phyloP scores from a whole-genome alignment of 2,888 invertebrate species.

The Trichopria drosophilae region DNA sequence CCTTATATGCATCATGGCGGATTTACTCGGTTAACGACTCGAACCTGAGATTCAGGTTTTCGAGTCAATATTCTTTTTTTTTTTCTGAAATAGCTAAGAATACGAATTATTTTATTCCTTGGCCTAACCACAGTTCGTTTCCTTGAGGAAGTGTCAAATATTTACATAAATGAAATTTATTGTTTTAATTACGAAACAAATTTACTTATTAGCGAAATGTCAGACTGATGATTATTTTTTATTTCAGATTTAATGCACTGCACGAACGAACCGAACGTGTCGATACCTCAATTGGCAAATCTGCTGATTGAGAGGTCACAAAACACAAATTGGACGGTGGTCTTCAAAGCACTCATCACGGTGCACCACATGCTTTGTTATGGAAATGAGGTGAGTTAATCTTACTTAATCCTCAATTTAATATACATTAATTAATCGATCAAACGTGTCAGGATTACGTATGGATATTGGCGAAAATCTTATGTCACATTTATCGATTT shows the following conservation, averaged over 20 bases:
- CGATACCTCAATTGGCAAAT: constrained; percentile 98
- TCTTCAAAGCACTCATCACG: constrained; percentile 96
- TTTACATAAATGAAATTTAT: background rate
- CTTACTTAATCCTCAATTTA: no score
- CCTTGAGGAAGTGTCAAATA: background rate
- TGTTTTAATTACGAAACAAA: background rate
- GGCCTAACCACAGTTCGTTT: no score
- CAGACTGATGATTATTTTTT: constrained; percentile 41
- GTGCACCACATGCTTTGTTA: constrained; percentile 99
- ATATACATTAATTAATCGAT: no score
- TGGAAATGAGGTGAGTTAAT: constrained; percentile 91
- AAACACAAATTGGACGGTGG: constrained; percentile 98
- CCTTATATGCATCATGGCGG: no score
- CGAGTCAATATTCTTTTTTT: no score
- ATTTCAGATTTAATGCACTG: constrained; percentile 97
- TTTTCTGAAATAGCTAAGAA: no score
- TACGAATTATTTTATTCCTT: no score
- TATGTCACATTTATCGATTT: no score
- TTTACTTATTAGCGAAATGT: constrained; percentile 9
- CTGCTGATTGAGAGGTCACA: constrained; percentile 96
- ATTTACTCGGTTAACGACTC: no score
- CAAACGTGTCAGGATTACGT: no score
- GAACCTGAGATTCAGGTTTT: no score
- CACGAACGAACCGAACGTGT: constrained; percentile 99
- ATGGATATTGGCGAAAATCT: no score